These are phyloP conservation scores for Andrena hattorfiana DNA, from an alignment of 2,888 invertebrate species.

Conservation along the genomic window DNA sequence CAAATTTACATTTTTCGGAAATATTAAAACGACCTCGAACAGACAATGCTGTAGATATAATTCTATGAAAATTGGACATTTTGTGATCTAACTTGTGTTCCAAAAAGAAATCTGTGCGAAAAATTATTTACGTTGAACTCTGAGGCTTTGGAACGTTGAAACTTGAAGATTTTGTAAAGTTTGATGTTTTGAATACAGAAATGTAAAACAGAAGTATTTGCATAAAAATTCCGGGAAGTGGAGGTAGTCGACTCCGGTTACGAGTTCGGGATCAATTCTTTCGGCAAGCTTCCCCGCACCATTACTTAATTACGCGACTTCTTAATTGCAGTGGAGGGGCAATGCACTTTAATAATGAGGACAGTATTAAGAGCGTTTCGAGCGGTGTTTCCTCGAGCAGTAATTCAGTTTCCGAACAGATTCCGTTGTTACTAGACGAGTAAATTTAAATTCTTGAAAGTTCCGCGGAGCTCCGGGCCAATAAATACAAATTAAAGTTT, in stretches of 20 bases:
- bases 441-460: conserved; percentile 25
- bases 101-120: no score
- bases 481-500: conserved; percentile 24
- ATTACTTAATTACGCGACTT: neutral
- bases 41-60: no score
- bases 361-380: conserved; percentile 15
- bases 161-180: no score
- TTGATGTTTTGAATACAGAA: no score
- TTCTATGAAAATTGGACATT: no score
- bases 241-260: neutral
- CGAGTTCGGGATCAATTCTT: neutral
- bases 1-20: neutral
- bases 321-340: conserved; percentile 9
- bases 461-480: neutral
- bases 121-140: no score
- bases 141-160: no score
- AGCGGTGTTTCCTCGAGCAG: conserved; percentile 7
- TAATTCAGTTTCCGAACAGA: conserved; percentile 15
- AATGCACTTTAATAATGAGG: conserved; percentile 5
- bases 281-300: neutral
- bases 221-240: neutral
- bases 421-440: conserved; percentile 14
- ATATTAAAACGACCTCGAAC: neutral
- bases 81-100: no score
- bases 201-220: no score